Evolutionary conservation across 2,113 vertebrate genomes (phyloP), one percentile per base, ranked within the genome.

Genomic region (Taurulus bubalis): DNA sequence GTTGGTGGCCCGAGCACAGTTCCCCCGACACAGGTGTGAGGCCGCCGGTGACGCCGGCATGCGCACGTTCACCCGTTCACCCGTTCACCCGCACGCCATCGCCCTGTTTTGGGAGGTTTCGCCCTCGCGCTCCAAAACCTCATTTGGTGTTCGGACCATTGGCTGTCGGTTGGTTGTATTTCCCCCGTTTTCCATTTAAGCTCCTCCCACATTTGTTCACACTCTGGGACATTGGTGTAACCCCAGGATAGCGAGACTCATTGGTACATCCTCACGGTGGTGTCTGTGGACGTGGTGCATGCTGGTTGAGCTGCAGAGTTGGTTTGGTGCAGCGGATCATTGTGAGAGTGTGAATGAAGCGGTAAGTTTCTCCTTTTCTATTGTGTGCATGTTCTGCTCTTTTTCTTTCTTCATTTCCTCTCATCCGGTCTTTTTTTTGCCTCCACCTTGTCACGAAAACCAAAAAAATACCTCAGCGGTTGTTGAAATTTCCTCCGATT

Each of bases 1-100:
- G 96, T 97, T 97, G 96, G 97, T 97, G 97, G 97, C 96, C 97
- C 90, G 96, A 98, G 95, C 97, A 95, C 96, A 94, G 94, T 96
- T 93, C 96, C 87, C 94, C 96, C 80, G 93, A 94, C 88, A 89
- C 97, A 98, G 97, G 97, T 97, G 96, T 96, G 96, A 95, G 89
- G 95, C 69, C 40, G 83, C 95, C 94, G 91, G 95, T 95, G 85
- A 91, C 92, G 74, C 92, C 89, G 93, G 96, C 97, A 97, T 97
- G 97, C 96, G 95, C 96, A 87, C 71, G 42, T 80, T 90, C 91
- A 89, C 70, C 83, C 62, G 77, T 34, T 34, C 34, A 34, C 30
- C 30, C 30, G 30, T 80, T 90, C 91, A 89, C 70, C 83, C 62
- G 77, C 34, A 34, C 30, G n/a, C 30, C 30, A 4, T 75, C 40